These are phyloP conservation scores for Procambarus clarkii DNA, from an alignment of 1,140 invertebrate species.

Conservation along the genomic window DNA sequence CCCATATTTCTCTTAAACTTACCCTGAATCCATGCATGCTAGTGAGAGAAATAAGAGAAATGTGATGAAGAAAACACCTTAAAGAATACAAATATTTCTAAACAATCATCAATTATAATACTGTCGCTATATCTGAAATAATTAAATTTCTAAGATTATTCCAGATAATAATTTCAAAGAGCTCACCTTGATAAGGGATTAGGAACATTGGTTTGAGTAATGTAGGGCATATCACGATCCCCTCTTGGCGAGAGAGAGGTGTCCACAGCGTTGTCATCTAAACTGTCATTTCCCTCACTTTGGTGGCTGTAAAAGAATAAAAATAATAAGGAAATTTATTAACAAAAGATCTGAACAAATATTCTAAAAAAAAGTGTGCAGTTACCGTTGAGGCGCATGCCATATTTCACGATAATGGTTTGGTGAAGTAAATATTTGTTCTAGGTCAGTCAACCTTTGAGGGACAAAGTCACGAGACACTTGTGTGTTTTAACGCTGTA, in stretches of 20 bases:
- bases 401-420: too few relatives aligned
- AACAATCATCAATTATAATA: background rate
- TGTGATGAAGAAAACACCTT: background rate
- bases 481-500: too few relatives aligned
- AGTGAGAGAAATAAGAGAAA: background rate
- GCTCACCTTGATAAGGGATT: slow-evolving; percentile 83
- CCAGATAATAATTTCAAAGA: background rate
- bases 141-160: background rate
- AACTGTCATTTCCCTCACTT: slow-evolving; percentile 69
- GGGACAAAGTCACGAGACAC: too few relatives aligned
- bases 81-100: background rate
- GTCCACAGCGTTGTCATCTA: slow-evolving; percentile 79
- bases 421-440: too few relatives aligned
- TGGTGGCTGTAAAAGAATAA: slow-evolving; percentile 64
- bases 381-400: too few relatives aligned
- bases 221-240: slow-evolving; percentile 86
- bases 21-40: slow-evolving; percentile 51
- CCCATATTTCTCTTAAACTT: background rate
- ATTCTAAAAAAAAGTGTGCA: too few relatives aligned
- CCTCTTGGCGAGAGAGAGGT: slow-evolving; percentile 86
- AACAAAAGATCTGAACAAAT: too few relatives aligned
- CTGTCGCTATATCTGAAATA: too few relatives aligned
- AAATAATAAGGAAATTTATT: background rate
- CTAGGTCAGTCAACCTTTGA: too few relatives aligned
- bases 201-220: slow-evolving; percentile 82